These are phyloP conservation scores for honey bee (Apis mellifera) DNA, from an alignment of 1,140 invertebrate genomes.

Conservation along the genomic window DNA sequence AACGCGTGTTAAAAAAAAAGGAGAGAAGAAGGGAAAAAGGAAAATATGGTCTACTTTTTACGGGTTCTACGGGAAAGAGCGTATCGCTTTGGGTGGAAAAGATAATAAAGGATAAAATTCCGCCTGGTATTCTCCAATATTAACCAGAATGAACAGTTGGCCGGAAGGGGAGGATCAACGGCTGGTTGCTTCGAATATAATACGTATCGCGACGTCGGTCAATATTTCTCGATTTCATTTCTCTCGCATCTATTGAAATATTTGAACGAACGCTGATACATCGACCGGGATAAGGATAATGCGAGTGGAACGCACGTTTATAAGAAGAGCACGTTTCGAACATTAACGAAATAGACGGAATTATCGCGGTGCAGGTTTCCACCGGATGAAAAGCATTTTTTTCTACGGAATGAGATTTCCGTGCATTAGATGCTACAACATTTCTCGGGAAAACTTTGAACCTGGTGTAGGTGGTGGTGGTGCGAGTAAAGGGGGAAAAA, in stretches of 20 bases:
- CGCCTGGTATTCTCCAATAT: background rate
- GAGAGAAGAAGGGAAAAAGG: background rate
- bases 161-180: no score
- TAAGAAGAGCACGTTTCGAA: slow-evolving; percentile 20
- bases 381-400: background rate
- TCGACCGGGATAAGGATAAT: slow-evolving; percentile 9
- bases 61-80: background rate
- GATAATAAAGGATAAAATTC: background rate
- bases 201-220: background rate
- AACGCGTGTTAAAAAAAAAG: background rate
- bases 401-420: slow-evolving; percentile 19
- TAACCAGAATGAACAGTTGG: no score
- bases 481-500: background rate
- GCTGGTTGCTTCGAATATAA: background rate
- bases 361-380: background rate
- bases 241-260: background rate
- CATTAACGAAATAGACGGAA: slow-evolving; percentile 25
- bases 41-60: background rate
- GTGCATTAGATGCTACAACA: slow-evolving; percentile 15
- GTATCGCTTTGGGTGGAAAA: background rate
- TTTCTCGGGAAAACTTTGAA: slow-evolving; percentile 15
- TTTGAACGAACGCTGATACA: background rate
- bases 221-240: background rate
- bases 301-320: background rate
- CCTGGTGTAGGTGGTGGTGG: background rate